These are phyloP conservation scores for Ellobius talpinus DNA, from an alignment of 2,113 vertebrate genomes.

Conservation along the genomic window DNA sequence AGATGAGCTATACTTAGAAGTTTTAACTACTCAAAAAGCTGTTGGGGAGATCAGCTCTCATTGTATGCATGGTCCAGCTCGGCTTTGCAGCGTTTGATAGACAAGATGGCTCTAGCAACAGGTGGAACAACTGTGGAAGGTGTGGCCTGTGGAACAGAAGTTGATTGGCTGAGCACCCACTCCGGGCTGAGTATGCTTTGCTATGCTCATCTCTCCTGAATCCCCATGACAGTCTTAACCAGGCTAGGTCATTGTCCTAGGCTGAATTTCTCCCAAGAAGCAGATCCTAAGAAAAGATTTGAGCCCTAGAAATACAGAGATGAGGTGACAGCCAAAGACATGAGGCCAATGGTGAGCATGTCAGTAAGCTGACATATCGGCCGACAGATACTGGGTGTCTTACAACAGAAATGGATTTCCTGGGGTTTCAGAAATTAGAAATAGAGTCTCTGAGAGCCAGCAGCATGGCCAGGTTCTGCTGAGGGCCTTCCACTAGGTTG, in stretches of 20 bases:
- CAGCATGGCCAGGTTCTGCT: neutral
- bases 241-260: neutral
- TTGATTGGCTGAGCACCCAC: neutral
- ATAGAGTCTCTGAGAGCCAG: too few relatives aligned
- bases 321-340: neutral
- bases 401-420: neutral
- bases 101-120: neutral
- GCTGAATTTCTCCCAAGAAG: neutral
- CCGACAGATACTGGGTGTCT: neutral
- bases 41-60: neutral
- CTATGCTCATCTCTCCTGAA: neutral
- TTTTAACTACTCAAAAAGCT: conserved; percentile 65
- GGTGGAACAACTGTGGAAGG: neutral
- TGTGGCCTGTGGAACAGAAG: neutral
- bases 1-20: conserved; percentile 68
- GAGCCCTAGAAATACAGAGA: neutral
- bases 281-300: neutral
- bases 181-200: too few relatives aligned
- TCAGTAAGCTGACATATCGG: too few relatives aligned
- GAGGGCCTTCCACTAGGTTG: neutral
- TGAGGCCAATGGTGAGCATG: neutral
- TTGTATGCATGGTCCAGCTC: neutral
- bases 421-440: neutral
- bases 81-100: neutral
- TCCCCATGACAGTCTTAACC: neutral